A percentile compares a stretch with the other conserved stretches of the same genome.
These are phyloP conservation scores for Pyrocoelia pectoralis DNA, from an alignment of 2,888 invertebrate genomes.

Conservation along the genomic window DNA sequence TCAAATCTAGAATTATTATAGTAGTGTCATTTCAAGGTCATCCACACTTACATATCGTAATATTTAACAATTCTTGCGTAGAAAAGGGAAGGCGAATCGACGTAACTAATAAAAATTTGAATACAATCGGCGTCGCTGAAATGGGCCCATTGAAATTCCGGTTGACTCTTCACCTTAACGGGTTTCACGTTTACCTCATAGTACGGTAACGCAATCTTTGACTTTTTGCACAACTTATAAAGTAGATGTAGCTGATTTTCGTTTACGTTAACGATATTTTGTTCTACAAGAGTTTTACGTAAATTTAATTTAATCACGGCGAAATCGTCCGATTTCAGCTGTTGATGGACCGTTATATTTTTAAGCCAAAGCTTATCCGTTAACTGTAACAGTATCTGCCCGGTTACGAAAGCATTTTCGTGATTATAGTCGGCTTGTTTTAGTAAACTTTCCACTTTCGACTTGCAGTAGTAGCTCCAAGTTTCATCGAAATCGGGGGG, in stretches of 20 bases:
- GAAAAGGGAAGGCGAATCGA: slow-evolving; percentile 61
- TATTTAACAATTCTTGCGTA: slow-evolving; percentile 64
- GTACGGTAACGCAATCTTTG: slow-evolving; percentile 50
- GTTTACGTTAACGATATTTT: slow-evolving; percentile 59
- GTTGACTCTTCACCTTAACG: slow-evolving; percentile 34
- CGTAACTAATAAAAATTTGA: slow-evolving; percentile 60
- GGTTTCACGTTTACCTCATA: slow-evolving; percentile 40
- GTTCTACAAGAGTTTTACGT: slow-evolving; percentile 62
- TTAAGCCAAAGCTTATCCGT: slow-evolving; percentile 72
- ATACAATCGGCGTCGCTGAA: slow-evolving; percentile 58
- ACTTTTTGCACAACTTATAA: slow-evolving; percentile 59
- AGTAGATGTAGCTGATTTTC: slow-evolving; percentile 63
- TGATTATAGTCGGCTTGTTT: slow-evolving; percentile 27
- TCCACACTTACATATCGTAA: slow-evolving; percentile 51
- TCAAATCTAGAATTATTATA: slow-evolving; percentile 50
- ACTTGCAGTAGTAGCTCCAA: slow-evolving; percentile 39
- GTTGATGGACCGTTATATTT: slow-evolving; percentile 66
- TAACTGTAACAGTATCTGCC: slow-evolving; percentile 65
- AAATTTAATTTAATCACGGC: slow-evolving; percentile 65
- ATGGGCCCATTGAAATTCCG: slow-evolving; percentile 62
- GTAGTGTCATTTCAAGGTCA: neutral
- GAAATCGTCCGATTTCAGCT: slow-evolving; percentile 62
- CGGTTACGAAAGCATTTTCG: slow-evolving; percentile 53
- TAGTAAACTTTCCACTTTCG: slow-evolving; percentile 26
- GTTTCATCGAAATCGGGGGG: slow-evolving; percentile 51